These are phyloP conservation scores for Triops cancriformis DNA, from an alignment of 1,140 invertebrate genomes.

Conservation along the genomic window DNA sequence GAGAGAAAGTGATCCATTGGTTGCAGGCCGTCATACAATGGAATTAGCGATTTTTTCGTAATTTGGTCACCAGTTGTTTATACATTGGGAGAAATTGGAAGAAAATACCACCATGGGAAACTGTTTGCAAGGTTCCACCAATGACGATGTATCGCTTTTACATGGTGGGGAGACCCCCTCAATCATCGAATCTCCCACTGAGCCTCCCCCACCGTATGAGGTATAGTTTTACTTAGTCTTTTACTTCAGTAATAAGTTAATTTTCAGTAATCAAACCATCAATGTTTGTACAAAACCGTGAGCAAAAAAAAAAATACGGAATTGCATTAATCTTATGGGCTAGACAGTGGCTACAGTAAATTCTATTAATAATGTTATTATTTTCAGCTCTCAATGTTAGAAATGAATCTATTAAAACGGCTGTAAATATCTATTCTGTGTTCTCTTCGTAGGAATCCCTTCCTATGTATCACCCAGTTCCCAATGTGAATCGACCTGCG, in stretches of 20 bases:
- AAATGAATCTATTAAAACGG: too few species aligned
- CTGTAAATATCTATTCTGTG: not conserved
- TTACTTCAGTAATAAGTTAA: too few species aligned
- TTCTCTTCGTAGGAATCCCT: conserved; percentile 25
- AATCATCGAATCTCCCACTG: not conserved
- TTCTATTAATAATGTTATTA: not conserved
- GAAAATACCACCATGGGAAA: conserved; percentile 20
- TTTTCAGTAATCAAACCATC: too few species aligned
- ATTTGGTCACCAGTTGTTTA: not conserved
- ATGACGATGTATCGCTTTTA: conserved; percentile 21
- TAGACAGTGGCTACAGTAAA: too few species aligned
- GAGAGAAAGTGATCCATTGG: conserved; percentile 2
- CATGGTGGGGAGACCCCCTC: conserved; percentile 24
- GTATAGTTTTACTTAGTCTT: not conserved
- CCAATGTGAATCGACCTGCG: conserved; percentile 38
- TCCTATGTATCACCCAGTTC: conserved; percentile 40
- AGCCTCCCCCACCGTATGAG: conserved; percentile 25
- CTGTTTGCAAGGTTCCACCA: conserved; percentile 26
- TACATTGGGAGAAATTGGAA: not conserved
- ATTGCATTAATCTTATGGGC: not conserved
- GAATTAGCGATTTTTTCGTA: not conserved
- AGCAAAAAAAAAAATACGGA: not conserved
- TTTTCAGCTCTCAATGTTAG: too few species aligned
- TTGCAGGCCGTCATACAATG: not conserved
- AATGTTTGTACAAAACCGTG: not conserved